Conservation (phyloP, 2,113 vertebrate species). For the Cyphomyrus plagiostoma region DNA sequence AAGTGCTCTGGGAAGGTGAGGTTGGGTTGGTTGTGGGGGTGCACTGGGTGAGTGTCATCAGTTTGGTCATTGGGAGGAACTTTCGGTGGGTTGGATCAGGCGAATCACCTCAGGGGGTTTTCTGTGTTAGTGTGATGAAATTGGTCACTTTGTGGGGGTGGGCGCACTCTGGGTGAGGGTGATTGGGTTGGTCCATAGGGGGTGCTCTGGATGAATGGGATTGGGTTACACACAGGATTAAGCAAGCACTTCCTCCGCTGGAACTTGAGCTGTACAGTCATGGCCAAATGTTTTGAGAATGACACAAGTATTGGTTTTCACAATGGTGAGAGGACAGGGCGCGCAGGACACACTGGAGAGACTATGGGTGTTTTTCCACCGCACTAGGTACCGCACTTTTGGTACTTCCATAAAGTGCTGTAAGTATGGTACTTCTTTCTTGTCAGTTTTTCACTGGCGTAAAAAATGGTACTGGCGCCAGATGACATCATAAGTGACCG, state of each 20-base stretch:
- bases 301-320: too few relatives aligned
- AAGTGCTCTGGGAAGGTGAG: neutral
- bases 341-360: too few relatives aligned
- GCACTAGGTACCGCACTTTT: too few relatives aligned
- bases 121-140: neutral
- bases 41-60: neutral
- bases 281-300: too few relatives aligned
- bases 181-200: neutral
- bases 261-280: neutral
- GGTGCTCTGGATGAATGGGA: neutral
- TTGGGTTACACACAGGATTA: neutral
- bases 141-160: neutral
- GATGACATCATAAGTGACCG: too few relatives aligned
- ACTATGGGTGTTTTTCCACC: too few relatives aligned
- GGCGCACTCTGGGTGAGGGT: neutral
- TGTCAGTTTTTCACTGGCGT: too few relatives aligned
- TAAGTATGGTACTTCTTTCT: too few relatives aligned
- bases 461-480: too few relatives aligned
- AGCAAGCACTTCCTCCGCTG: neutral
- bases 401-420: too few relatives aligned
- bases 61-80: neutral
- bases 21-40: neutral
- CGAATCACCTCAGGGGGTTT: neutral
- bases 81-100: neutral
- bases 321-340: too few relatives aligned